These are phyloP conservation scores for Philopedon plagiatum DNA, from an alignment of 2,888 invertebrate genomes.

Conservation along the genomic window DNA sequence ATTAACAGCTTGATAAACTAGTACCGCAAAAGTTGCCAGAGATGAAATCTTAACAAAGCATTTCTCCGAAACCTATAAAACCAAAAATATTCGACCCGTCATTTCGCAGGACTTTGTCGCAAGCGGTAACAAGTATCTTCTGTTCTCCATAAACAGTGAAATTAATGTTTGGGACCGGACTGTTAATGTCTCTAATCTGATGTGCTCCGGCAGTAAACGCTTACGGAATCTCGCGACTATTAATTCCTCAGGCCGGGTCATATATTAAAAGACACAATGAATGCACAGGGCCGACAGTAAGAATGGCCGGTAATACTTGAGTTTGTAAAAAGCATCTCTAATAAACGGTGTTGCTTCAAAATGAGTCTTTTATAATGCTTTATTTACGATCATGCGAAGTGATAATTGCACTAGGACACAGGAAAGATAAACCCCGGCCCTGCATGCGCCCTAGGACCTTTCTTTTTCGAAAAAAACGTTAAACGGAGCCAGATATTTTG, in stretches of 20 bases:
- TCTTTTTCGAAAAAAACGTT: too few species aligned
- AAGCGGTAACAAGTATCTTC: constrained; percentile 60
- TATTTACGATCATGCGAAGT: too few species aligned
- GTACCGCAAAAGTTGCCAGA: neutral
- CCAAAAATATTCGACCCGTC: constrained; percentile 48
- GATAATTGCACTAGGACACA: too few species aligned
- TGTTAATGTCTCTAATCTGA: constrained; percentile 69
- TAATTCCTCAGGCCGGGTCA: constrained; percentile 66
- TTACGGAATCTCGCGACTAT: constrained; percentile 68
- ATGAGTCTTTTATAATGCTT: too few species aligned
- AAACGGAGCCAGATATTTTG: too few species aligned
- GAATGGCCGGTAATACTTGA: neutral
- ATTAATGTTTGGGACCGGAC: constrained; percentile 66
- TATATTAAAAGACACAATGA: constrained; percentile 66
- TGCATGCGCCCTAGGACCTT: too few species aligned
- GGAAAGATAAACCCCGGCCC: too few species aligned
- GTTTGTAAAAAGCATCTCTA: too few species aligned
- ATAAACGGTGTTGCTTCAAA: neutral
- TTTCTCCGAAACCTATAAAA: constrained; percentile 44
- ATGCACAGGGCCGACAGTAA: constrained; percentile 32
- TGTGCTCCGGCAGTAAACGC: constrained; percentile 67
- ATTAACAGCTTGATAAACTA: too few species aligned
- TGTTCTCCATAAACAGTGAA: constrained; percentile 66
- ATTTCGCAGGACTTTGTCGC: constrained; percentile 54
- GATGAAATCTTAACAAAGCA: constrained; percentile 32